Base-by-base conservation (phyloP, 2,113 vertebrate genomes). In the Castor canadensis region DNA sequence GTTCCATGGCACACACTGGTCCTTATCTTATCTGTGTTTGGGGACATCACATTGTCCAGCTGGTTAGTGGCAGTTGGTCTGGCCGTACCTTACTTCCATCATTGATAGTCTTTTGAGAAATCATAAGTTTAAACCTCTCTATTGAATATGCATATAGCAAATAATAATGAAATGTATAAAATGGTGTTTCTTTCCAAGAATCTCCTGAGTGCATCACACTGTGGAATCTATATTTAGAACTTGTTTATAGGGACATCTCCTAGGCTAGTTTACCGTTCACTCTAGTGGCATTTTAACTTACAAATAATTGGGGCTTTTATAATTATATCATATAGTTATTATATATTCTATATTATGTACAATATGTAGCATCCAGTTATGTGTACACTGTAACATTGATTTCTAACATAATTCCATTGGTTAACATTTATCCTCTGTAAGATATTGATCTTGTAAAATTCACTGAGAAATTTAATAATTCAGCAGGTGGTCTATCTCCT, bases 71-170 rank as follows among this genome's bases (percentile, higher is more conserved):
- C 45, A 11, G 6, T n/a, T 32, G 52, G 20, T 56, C 52, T 75
- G 52, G 38, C 0, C 15, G 9, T 28, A 28, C 28, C 92, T 91
- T 45, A 9, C 45, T 58, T 73, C 17, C 30, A 24, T 79, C 43
- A 16, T 19, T 28, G 10, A 19, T 15, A 24, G 71, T 30, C 19
- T 86, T 40, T n/a, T 76, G 40, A 38, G 60, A 91, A 92, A 66
- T 62, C 38, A 45, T 22, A 1, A 20, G 13, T 75, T 92, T 85
- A 85, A 87, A 86, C 20, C 43, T 72, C 38, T 93, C 84, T 84
- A 62, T 58, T 95, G 82, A 95, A 95, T 95, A 82, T 84, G 88
- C 77, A 95, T 94, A 86, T 75, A 60, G 24, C 28, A 89, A 92
- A 76, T 83, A 87, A 93, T 93, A 83, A 82, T 90, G 60, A 75